Evolutionary conservation across 2,113 vertebrate species (phyloP), one percentile per base, ranked within the genome.

Genomic region (Sialia sialis): DNA sequence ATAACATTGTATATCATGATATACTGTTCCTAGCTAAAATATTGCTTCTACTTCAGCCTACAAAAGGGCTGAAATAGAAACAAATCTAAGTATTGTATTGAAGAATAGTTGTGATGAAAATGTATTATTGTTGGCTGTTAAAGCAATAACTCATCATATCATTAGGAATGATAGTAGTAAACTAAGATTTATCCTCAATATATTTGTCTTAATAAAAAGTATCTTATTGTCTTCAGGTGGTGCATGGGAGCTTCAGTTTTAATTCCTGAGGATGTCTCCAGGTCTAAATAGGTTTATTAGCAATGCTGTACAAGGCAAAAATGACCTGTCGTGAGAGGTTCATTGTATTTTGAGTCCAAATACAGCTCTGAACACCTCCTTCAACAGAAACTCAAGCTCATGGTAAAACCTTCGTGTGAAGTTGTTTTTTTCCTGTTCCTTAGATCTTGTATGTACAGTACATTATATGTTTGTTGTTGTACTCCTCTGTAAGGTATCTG

Each of bases 51-150:
- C 73, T 95, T 76, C 89, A 89, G 43, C 43, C 78, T 79, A 36
- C 18, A 70, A 32, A 87, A 91, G 52, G 60, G 39, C 62, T 97
- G 85, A 94, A 95, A 95, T 72, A 95, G 63, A 95, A 97, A 89
- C 59, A 95, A 69, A 84, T 48, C 70, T 87, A 76, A 94, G 67
- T 44, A 91, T 85, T 16, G 44, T 9, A 82, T 11, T 41, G 58
- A 83, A 76, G 58, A 85, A 87, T 41, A 69, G 17, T 77, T 91
- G 63, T 13, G 80, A 96, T 89, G 88, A 94, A 95, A 97, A 91
- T 23, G 16, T 36, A 29, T 48, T 93, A 96, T 88, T 89, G 22
- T 67, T 59, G 84, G 36, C 52, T 83, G 25, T 85, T 91, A 54
- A 85, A 89, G 51, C 19, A 79, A 29, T 67, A 93, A 82, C 14